These are phyloP conservation scores for Cuculus canorus DNA, from an alignment of 2,797 vertebrate species.

Conservation along the genomic window DNA sequence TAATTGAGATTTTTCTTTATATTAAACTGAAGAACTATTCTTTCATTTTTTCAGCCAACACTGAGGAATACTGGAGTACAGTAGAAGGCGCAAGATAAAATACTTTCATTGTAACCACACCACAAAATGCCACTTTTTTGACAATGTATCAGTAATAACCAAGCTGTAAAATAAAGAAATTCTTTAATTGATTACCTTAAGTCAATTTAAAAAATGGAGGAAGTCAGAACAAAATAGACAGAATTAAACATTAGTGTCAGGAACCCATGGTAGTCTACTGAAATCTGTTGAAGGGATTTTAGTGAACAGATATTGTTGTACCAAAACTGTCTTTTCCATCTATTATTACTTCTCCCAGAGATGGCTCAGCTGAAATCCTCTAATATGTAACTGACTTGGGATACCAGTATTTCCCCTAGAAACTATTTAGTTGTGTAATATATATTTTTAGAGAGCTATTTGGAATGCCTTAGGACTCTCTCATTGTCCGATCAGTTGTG, in stretches of 20 bases:
- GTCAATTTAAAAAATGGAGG: not conserved
- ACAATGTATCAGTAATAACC: not conserved
- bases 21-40: not conserved
- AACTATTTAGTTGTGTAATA: not conserved
- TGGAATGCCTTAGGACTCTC: not conserved
- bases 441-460: not conserved
- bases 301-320: not conserved
- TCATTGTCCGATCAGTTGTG: not conserved
- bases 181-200: not conserved
- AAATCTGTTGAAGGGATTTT: not conserved
- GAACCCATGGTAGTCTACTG: not conserved
- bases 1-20: not conserved
- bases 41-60: not conserved
- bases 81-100: not conserved
- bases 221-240: not conserved
- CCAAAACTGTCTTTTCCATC: not conserved
- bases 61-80: not conserved
- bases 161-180: not conserved
- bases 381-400: not conserved
- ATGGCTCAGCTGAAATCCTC: not conserved
- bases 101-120: not conserved
- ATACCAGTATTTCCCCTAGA: not conserved
- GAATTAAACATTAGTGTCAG: not conserved
- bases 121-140: not conserved
- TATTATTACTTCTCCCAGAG: not conserved